phyloP scores from a whole-genome alignment of 2,113 vertebrate species.

The Numenius arquata region DNA sequence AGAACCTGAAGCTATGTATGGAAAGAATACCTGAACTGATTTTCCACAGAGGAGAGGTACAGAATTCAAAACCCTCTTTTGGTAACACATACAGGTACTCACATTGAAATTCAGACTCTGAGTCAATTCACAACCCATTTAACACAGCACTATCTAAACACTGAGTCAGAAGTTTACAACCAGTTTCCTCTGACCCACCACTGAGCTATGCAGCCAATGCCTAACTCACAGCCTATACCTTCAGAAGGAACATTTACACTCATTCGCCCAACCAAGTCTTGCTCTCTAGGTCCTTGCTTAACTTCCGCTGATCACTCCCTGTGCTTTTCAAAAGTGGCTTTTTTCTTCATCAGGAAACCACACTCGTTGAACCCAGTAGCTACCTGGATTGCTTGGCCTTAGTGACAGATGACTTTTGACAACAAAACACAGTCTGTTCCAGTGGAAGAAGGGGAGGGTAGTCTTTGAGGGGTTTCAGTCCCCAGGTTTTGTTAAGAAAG shows the following conservation, averaged over 20 bases:
- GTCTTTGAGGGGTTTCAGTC: not conserved
- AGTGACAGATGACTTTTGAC: not conserved
- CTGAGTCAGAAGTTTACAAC: not conserved
- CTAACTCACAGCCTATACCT: not conserved
- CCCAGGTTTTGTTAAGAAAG: not conserved
- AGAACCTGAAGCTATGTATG: accelerated
- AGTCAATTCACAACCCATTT: not conserved
- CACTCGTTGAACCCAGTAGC: not conserved
- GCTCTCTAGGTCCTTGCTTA: not conserved
- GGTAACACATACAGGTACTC: not conserved
- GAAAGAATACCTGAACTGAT: not conserved
- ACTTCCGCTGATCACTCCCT: not conserved
- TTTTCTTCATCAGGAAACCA: not conserved
- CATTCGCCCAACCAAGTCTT: not conserved
- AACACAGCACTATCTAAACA: not conserved
- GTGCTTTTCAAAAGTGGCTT: not conserved
- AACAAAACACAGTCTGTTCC: not conserved
- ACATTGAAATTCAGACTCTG: not conserved
- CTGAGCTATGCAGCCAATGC: not conserved
- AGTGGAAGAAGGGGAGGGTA: not conserved
- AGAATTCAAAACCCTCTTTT: not conserved
- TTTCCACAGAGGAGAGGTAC: not conserved
- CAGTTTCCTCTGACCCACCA: not conserved
- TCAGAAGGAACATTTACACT: not conserved
- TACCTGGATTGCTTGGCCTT: not conserved